A percentile compares a stretch with the other conserved stretches of the same genome.
phyloP scores from a whole-genome alignment of 2,797 vertebrate species.

The Halcyon smyrnensis region DNA sequence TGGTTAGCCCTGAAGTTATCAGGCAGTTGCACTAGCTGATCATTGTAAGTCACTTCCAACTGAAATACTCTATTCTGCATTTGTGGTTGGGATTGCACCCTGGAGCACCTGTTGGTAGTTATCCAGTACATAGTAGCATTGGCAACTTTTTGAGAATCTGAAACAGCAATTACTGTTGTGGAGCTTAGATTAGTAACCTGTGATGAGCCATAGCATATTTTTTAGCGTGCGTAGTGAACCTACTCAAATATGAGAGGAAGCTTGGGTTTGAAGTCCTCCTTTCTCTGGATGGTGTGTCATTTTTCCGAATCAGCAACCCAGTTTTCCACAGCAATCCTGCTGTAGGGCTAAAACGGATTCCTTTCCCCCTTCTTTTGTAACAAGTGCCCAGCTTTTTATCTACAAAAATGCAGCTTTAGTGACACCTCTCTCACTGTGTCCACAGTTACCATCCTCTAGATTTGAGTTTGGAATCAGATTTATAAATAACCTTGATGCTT shows the following conservation, averaged over 20 bases:
- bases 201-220: neutral
- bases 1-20: neutral
- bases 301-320: neutral
- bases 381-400: neutral
- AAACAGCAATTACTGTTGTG: neutral
- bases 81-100: neutral
- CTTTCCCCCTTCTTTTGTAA: neutral
- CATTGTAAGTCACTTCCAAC: neutral
- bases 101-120: neutral
- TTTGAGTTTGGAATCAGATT: neutral
- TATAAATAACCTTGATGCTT: neutral
- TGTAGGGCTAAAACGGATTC: neutral
- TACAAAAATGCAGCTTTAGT: neutral
- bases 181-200: neutral
- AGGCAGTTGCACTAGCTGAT: neutral
- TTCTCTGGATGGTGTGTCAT: neutral
- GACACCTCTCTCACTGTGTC: rapidly evolving
- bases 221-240: neutral
- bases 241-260: neutral
- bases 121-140: neutral
- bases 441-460: neutral
- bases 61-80: neutral
- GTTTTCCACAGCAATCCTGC: neutral
- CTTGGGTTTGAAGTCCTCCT: neutral
- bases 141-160: neutral